These are phyloP conservation scores for Lepilemur ruficaudatus DNA, from an alignment of 2,797 vertebrate genomes.

Conservation along the genomic window DNA sequence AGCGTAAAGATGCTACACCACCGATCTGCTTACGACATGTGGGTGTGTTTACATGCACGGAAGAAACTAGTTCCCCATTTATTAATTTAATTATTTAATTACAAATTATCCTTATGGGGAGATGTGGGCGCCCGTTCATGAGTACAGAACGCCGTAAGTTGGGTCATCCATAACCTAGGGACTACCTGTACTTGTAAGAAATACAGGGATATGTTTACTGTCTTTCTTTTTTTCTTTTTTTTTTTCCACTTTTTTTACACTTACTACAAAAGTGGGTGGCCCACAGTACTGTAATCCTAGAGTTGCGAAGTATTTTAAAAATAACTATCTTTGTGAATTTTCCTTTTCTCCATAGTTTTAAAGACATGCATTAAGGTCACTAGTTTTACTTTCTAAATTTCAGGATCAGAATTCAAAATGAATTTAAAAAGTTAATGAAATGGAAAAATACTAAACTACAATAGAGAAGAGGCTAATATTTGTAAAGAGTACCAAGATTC, in stretches of 20 bases:
- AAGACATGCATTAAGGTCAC: not conserved
- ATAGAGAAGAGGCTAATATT: not conserved
- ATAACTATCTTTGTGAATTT: not conserved
- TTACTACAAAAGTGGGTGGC: not conserved
- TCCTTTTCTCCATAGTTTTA: not conserved
- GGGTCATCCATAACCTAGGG: not conserved
- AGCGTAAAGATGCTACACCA: not conserved
- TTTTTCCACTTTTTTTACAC: not conserved
- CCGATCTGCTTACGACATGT: not conserved
- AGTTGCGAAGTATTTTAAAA: conserved; percentile 1
- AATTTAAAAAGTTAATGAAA: not conserved
- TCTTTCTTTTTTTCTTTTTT: not conserved
- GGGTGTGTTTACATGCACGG: too few species aligned
- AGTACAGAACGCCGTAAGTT: not conserved
- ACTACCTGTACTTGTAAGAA: not conserved
- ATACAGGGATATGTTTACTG: too few species aligned
- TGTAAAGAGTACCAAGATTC: not conserved
- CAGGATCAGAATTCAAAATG: not conserved
- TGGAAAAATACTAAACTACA: not conserved
- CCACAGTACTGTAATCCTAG: not conserved
- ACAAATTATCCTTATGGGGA: not conserved
- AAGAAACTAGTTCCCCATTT: not conserved
- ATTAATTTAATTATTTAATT: not conserved
- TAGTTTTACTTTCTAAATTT: conserved; percentile 23
- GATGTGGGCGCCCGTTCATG: not conserved